Base-by-base conservation (phyloP, 2,797 vertebrate species). In the Phylloscopus collybita region DNA sequence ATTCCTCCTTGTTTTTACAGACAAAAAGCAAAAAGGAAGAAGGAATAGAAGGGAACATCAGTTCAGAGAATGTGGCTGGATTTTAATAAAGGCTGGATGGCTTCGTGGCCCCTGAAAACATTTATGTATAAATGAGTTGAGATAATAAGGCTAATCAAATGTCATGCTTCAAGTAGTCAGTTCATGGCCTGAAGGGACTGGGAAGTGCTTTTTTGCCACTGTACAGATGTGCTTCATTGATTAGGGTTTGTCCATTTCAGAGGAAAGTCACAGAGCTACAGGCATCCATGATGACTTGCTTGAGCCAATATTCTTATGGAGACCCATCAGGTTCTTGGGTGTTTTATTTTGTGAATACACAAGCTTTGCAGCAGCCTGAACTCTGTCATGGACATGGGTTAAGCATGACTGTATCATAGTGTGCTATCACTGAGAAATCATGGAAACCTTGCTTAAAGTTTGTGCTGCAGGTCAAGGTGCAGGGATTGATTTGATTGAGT, bases 101-200 rank as follows among this genome's bases (percentile, higher is more conserved):
- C 59, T 90, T 91, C 76, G 29, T 79, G 66, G 82, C 21, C 66
- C 70, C 73, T 80, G 71, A 91, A 60, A 90, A 66, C 62, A 71
- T 91, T 84, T 88, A 30, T 86, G 13, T 70, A 90, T 86, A 88
- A 96, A 94, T 88, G 71, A 92, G 45, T 93, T 88, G 93, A 79
- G 90, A 93, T 94, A 97, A 96, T 95, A 96, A 85, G 86, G 45
- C 82, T 95, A 94, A 96, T 91, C 80, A 94, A 91, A 95, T 90
- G 88, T 92, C 88, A 88, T 94, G 91, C 92, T 96, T 97, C 87
- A 86, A 60, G 66, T 80, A 83, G 66, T 86, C 87, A 76, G 73
- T 80, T 86, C 62, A 51, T 73, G 60, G 80, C 92, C 88, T 82
- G 88, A 79, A 92, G 85, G 76, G 76, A 86, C 5, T 70, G 38